Percentiles rank a stretch among this genome's conserved stretches.
These are phyloP conservation scores for Ditula angustiorana DNA, from an alignment of 2,888 invertebrate genomes.

Conservation along the genomic window DNA sequence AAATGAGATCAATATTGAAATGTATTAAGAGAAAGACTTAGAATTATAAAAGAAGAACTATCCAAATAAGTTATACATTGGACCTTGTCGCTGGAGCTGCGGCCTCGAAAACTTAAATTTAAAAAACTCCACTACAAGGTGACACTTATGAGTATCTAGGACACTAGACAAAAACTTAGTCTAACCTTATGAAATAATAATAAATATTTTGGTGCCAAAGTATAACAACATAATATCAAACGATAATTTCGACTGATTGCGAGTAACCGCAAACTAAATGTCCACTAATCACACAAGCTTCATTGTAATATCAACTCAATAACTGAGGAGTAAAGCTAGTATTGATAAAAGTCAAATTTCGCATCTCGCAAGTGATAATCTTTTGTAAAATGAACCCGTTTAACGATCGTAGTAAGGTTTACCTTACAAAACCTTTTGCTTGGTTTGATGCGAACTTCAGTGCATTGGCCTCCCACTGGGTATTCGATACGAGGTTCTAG, in stretches of 20 bases:
- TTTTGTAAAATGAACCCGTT: constrained; percentile 31
- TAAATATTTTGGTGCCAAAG: constrained; percentile 80
- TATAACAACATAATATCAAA: constrained; percentile 65
- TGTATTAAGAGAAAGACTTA: constrained; percentile 47
- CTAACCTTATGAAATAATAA: constrained; percentile 75
- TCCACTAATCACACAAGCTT: constrained; percentile 84
- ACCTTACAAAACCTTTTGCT: constrained; percentile 30
- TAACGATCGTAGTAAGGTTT: constrained; percentile 18
- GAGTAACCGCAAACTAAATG: constrained; percentile 69
- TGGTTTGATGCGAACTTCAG: constrained; percentile 6
- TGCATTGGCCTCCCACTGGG: constrained; percentile 35
- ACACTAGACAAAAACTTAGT: constrained; percentile 82
- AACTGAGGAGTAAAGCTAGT: constrained; percentile 38
- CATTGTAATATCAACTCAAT: constrained; percentile 32
- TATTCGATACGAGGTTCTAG: constrained; percentile 10
- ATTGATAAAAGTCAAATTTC: constrained; percentile 24
- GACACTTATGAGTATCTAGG: constrained; percentile 81
- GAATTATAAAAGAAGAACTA: constrained; percentile 44
- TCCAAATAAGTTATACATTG: constrained; percentile 49
- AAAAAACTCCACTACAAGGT: constrained; percentile 76
- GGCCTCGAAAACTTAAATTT: constrained; percentile 79
- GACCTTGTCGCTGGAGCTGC: constrained; percentile 63
- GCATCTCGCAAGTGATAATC: constrained; percentile 33
- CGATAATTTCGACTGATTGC: constrained; percentile 66
- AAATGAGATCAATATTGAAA: constrained; percentile 67